phyloP scores from a whole-genome alignment of 2,888 invertebrate species.

The Cetonia aurata region DNA sequence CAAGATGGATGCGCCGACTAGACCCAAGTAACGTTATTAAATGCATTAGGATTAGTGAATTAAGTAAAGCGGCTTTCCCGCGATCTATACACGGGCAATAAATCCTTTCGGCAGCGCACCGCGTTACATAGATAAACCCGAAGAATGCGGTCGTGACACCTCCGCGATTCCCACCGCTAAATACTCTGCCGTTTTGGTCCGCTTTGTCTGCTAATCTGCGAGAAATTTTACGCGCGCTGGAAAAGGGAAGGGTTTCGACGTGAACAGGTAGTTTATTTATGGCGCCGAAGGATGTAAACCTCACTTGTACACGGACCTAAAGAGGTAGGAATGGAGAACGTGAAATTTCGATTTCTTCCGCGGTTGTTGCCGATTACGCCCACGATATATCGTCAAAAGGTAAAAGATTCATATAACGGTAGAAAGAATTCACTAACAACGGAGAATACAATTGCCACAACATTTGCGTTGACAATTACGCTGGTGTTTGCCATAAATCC shows the following conservation, averaged over 20 bases:
- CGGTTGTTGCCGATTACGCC: too few species aligned
- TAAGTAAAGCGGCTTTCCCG: constrained; percentile 44
- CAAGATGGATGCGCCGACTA: constrained; percentile 25
- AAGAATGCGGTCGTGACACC: constrained; percentile 29
- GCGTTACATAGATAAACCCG: constrained; percentile 14
- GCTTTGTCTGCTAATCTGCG: constrained; percentile 11
- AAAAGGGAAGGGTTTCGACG: constrained; percentile 1
- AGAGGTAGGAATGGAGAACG: too few species aligned
- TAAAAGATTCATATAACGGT: too few species aligned
- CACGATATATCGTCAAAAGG: too few species aligned
- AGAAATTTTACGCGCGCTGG: constrained; percentile 16
- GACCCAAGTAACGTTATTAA: constrained; percentile 50
- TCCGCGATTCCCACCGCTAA: constrained; percentile 28
- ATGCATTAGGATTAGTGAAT: constrained; percentile 51
- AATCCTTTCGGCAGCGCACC: constrained; percentile 20
- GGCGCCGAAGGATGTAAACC: too few species aligned
- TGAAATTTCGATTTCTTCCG: too few species aligned
- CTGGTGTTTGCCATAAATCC: too few species aligned
- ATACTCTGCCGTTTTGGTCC: constrained; percentile 4
- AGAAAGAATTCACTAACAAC: too few species aligned
- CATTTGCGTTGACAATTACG: too few species aligned
- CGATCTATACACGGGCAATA: constrained; percentile 31
- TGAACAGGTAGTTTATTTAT: too few species aligned
- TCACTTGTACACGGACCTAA: too few species aligned
- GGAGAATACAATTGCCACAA: too few species aligned